Evolutionary conservation across 2,797 vertebrate species (phyloP).

Genomic region (Scleropages formosus): DNA sequence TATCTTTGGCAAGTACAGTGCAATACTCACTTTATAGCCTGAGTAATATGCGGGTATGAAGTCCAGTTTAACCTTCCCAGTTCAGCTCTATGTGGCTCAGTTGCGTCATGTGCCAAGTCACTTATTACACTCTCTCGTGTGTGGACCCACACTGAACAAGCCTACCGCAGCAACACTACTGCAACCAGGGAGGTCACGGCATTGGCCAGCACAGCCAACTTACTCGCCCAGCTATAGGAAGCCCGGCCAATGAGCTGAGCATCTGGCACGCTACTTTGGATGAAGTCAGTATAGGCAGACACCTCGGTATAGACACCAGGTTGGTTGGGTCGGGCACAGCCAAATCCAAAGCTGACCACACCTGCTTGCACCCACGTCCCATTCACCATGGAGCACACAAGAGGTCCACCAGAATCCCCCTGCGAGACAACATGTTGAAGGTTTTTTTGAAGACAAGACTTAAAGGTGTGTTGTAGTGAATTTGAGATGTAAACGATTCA

Average conservation of each 20-base stretch:
- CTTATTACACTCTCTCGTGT: background rate
- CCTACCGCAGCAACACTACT: constrained; percentile 51
- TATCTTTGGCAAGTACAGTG: background rate
- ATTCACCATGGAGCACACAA: constrained; percentile 65
- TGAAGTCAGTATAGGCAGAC: constrained; percentile 60
- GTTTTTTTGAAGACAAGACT: too few species aligned
- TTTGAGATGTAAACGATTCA: too few species aligned
- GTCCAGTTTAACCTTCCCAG: too few species aligned
- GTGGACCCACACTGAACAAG: background rate
- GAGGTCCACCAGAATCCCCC: constrained; percentile 76
- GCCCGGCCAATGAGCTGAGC: constrained; percentile 56
- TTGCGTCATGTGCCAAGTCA: background rate
- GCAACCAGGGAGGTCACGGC: constrained; percentile 47
- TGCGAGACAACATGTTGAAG: constrained; percentile 38
- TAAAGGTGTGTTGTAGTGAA: too few species aligned
- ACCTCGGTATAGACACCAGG: constrained; percentile 71
- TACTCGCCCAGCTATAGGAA: constrained; percentile 32
- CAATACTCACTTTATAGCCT: background rate
- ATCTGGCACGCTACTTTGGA: constrained; percentile 48
- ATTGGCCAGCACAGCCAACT: constrained; percentile 35
- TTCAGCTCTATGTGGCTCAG: background rate
- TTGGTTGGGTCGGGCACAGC: constrained; percentile 61
- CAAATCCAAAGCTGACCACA: constrained; percentile 72
- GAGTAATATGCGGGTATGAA: background rate
- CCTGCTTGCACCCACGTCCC: constrained; percentile 73